Conservation (phyloP, 2,797 vertebrate genomes). For the Chromis chromis region DNA sequence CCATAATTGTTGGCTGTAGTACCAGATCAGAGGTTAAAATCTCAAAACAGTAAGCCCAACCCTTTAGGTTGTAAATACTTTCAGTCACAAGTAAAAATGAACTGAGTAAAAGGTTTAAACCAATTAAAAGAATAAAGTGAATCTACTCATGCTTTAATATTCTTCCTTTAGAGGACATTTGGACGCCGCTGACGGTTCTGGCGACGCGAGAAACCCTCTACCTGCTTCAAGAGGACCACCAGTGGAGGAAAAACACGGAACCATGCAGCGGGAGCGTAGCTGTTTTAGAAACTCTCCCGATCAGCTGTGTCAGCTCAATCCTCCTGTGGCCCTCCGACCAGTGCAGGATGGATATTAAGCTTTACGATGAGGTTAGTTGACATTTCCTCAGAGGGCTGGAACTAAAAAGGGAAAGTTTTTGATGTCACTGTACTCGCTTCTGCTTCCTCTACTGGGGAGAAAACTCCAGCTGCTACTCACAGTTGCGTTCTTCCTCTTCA, state of each 20-base stretch:
- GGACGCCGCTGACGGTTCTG: slow-evolving; percentile 89
- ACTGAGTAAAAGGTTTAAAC: background rate
- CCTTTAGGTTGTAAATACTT: background rate
- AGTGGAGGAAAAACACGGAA: slow-evolving; percentile 79
- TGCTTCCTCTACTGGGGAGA: background rate
- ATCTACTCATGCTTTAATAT: background rate
- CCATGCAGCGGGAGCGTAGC: slow-evolving; percentile 61
- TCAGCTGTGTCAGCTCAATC: slow-evolving; percentile 93
- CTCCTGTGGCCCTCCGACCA: slow-evolving; percentile 86
- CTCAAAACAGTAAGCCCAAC: background rate
- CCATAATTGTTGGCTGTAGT: background rate
- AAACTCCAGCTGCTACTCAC: background rate
- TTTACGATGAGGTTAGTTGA: slow-evolving; percentile 92
- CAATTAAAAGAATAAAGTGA: background rate
- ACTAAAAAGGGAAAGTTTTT: background rate
- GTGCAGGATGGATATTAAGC: slow-evolving; percentile 87
- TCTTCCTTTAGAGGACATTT: slow-evolving; percentile 77
- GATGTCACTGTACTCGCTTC: no score
- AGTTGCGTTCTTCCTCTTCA: background rate
- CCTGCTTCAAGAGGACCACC: slow-evolving; percentile 91
- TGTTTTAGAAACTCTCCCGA: slow-evolving; percentile 88
- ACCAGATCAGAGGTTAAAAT: background rate
- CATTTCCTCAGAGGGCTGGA: background rate
- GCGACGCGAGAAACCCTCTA: slow-evolving; percentile 90
- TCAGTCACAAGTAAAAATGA: background rate